phyloP scores from a whole-genome alignment of 2,113 vertebrate genomes.

The Dipodomys spectabilis region DNA sequence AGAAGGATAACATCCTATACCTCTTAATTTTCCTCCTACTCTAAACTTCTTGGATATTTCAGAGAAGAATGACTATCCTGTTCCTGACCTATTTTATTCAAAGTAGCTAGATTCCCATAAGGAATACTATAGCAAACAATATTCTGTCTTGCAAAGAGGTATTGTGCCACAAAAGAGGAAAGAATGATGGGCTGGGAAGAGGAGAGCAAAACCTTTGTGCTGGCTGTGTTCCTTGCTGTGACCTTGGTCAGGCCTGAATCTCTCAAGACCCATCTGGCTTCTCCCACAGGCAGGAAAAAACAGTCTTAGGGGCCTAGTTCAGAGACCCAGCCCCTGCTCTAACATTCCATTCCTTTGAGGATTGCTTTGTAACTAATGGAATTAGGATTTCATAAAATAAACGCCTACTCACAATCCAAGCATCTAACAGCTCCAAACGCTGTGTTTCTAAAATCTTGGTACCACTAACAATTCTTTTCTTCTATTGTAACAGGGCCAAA shows the following conservation, averaged over 20 bases:
- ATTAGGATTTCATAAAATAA: neutral
- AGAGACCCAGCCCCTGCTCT: neutral
- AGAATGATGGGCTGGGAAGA: neutral
- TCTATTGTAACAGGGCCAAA: conserved; percentile 66
- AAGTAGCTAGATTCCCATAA: neutral
- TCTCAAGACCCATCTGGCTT: neutral
- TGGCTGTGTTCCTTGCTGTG: neutral
- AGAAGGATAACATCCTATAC: neutral
- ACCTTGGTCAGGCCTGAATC: neutral
- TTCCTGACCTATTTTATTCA: conserved; percentile 29
- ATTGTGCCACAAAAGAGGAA: neutral
- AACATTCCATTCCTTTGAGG: neutral
- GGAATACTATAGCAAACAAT: neutral
- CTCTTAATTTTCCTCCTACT: neutral
- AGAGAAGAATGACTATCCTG: neutral
- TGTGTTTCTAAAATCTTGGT: neutral
- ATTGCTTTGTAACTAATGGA: neutral
- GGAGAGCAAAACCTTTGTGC: neutral
- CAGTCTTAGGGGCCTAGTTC: neutral
- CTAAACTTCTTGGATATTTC: neutral
- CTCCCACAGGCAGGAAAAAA: neutral
- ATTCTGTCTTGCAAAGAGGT: neutral
- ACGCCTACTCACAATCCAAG: neutral
- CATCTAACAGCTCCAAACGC: neutral
- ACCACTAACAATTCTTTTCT: conserved; percentile 49